These are phyloP conservation scores for Hanleya hanleyi DNA, from an alignment of 2,888 invertebrate genomes.

Conservation along the genomic window DNA sequence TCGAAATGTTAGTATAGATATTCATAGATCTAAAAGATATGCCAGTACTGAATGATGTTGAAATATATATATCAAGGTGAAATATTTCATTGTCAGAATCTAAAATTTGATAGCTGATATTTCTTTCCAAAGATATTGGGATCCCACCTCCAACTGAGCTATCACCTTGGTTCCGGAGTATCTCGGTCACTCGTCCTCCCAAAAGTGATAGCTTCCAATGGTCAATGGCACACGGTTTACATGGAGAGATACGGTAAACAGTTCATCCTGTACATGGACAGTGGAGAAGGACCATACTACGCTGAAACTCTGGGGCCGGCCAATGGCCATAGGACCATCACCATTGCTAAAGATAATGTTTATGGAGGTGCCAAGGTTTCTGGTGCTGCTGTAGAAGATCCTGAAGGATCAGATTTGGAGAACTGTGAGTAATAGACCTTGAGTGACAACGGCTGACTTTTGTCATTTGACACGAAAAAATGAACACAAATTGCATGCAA, in stretches of 20 bases:
- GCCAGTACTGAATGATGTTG: too few species aligned
- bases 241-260: slow-evolving; percentile 94
- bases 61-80: too few species aligned
- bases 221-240: slow-evolving; percentile 96
- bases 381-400: not conserved
- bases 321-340: slow-evolving; percentile 40
- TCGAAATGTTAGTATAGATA: too few species aligned
- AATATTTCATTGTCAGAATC: too few species aligned
- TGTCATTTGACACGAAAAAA: too few species aligned
- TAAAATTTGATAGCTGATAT: too few species aligned
- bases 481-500: too few species aligned
- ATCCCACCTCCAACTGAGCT: not conserved
- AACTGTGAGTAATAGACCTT: not conserved
- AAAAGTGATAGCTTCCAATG: slow-evolving; percentile 91
- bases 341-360: slow-evolving; percentile 85
- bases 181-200: slow-evolving; percentile 85
- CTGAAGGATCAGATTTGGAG: not conserved
- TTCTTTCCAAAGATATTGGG: too few species aligned
- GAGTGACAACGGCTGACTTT: too few species aligned
- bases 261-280: slow-evolving; percentile 93
- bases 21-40: too few species aligned
- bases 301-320: slow-evolving; percentile 75
- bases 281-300: slow-evolving; percentile 85
- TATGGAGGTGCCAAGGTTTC: slow-evolving; percentile 85
- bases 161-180: slow-evolving; percentile 82